phyloP scores from a whole-genome alignment of 2,797 vertebrate species.

The Sternarchorhynchus goeldii region DNA sequence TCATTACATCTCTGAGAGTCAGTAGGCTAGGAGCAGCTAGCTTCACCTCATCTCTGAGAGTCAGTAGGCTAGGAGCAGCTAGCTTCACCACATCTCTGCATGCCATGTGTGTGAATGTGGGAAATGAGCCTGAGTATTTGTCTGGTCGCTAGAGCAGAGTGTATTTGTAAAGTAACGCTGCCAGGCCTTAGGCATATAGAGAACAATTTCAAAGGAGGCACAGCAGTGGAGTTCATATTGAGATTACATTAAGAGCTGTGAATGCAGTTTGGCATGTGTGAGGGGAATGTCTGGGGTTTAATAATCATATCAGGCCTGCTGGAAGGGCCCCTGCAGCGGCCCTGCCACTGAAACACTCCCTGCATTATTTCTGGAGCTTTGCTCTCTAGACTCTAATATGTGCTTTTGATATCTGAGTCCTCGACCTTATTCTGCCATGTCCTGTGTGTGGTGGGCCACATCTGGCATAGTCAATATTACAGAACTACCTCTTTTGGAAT shows the following conservation, averaged over 20 bases:
- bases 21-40: no score
- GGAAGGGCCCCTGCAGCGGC: slow-evolving; percentile 19
- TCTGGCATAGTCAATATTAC: slow-evolving; percentile 22
- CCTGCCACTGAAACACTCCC: slow-evolving; percentile 30
- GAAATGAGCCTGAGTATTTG: slow-evolving; percentile 30
- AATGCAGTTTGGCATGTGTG: slow-evolving; percentile 51
- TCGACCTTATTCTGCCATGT: slow-evolving; percentile 26
- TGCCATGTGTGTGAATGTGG: slow-evolving; percentile 46
- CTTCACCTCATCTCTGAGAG: neutral
- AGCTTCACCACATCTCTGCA: slow-evolving; percentile 40
- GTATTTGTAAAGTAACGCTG: slow-evolving; percentile 46
- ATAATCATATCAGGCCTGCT: slow-evolving; percentile 47
- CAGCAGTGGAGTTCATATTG: slow-evolving; percentile 46
- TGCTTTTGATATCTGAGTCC: slow-evolving; percentile 37
- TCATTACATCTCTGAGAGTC: no score
- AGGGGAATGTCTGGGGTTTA: slow-evolving; percentile 48
- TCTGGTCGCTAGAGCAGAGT: slow-evolving; percentile 24
- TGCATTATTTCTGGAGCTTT: slow-evolving; percentile 31
- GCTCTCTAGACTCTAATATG: slow-evolving; percentile 41
- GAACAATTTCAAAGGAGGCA: slow-evolving; percentile 42
- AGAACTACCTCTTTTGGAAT: neutral
- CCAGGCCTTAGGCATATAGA: slow-evolving; percentile 37
- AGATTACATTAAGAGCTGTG: slow-evolving; percentile 48
- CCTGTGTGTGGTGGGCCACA: slow-evolving; percentile 8
- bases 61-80: slow-evolving; percentile 21